These are phyloP conservation scores for Lasioglossum figueresi DNA, from an alignment of 2,888 invertebrate species.

Conservation along the genomic window DNA sequence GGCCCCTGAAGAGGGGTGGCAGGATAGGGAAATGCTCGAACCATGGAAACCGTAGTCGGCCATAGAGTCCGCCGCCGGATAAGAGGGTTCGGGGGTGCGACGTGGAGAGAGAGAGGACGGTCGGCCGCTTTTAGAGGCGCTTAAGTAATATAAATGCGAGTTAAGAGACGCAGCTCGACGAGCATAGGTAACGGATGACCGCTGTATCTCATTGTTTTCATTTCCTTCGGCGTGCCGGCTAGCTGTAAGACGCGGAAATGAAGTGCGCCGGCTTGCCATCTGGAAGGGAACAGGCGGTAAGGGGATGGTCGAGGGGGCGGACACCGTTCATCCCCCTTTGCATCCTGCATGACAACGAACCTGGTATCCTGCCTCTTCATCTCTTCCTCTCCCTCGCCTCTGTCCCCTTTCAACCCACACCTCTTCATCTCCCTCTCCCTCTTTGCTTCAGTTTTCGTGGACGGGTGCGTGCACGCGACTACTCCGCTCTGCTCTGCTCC, in stretches of 20 bases:
- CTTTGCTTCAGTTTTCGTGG: background rate
- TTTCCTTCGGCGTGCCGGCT: constrained; percentile 82
- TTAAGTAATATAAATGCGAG: constrained; percentile 83
- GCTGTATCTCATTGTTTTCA: constrained; percentile 85
- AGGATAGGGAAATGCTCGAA: background rate
- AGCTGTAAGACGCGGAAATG: constrained; percentile 84
- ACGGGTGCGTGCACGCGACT: constrained; percentile 9
- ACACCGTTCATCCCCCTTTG: constrained; percentile 78
- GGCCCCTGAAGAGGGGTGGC: background rate
- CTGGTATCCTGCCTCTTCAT: constrained; percentile 46
- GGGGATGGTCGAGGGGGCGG: constrained; percentile 57
- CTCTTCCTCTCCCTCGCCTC: constrained; percentile 9
- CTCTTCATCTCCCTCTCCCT: background rate
- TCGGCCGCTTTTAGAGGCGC: constrained; percentile 70
- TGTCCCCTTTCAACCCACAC: background rate
- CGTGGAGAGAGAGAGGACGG: constrained; percentile 31
- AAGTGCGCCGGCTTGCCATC: constrained; percentile 81
- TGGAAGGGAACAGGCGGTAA: constrained; percentile 64
- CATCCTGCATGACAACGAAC: constrained; percentile 82
- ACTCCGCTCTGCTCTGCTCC: background rate
- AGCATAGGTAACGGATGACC: constrained; percentile 83
- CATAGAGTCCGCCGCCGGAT: constrained; percentile 6
- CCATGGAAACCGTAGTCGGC: constrained; percentile 13
- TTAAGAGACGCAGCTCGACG: constrained; percentile 78
- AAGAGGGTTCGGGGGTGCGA: background rate